Conservation (phyloP, 2,113 vertebrate species). For the Sorex araneus region DNA sequence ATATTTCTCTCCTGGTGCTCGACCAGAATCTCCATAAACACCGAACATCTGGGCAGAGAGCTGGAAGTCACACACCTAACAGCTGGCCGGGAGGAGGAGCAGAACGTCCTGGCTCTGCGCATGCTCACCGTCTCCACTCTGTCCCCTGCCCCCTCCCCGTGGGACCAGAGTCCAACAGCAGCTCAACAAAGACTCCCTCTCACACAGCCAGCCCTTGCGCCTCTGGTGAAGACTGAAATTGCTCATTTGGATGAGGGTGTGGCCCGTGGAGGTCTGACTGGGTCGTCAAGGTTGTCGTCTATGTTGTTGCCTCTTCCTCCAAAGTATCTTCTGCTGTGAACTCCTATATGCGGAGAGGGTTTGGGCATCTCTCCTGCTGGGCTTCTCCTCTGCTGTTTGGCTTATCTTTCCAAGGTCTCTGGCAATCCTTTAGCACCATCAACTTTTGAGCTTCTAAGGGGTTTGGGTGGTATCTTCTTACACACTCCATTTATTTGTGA, state of each 20-base stretch:
- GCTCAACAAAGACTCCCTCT: too few relatives aligned
- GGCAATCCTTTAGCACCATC: background rate
- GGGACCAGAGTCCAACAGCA: background rate
- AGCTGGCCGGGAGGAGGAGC: too few relatives aligned
- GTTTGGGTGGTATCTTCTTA: background rate
- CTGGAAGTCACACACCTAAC: too few relatives aligned
- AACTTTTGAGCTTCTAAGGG: background rate
- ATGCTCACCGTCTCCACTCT: background rate
- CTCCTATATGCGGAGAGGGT: background rate
- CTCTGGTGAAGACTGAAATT: background rate
- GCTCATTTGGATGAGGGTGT: background rate
- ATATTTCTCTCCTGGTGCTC: too few relatives aligned
- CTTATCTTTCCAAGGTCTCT: background rate
- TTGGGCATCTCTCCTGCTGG: background rate
- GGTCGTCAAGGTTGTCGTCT: background rate
- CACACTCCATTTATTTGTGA: background rate
- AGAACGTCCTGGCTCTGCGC: too few relatives aligned
- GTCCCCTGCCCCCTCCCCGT: too few relatives aligned
- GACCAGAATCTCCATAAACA: too few relatives aligned
- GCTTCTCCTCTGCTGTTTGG: too few relatives aligned
- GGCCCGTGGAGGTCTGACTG: too few relatives aligned
- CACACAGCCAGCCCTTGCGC: too few relatives aligned
- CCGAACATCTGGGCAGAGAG: background rate
- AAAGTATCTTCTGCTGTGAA: fast-evolving
- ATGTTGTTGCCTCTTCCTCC: too few relatives aligned